A percentile compares a stretch with the other conserved stretches of the same genome.
Conservation (phyloP, 2,888 invertebrate species). For the Conistra vaccinii region DNA sequence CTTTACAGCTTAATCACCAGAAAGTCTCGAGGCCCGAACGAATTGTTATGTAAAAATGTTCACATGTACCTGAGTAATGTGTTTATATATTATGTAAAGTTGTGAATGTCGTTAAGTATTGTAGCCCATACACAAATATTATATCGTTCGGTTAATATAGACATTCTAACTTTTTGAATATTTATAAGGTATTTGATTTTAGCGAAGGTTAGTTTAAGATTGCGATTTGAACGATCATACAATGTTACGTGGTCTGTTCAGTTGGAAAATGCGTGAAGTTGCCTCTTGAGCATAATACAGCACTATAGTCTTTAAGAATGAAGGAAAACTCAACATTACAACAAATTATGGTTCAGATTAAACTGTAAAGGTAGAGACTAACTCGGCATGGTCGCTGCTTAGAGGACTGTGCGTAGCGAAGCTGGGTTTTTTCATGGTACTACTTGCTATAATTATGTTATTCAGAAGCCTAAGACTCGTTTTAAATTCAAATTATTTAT, state of each 20-base stretch:
- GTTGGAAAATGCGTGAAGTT: conserved; percentile 50
- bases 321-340: conserved; percentile 39
- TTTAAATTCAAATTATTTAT: conserved; percentile 90
- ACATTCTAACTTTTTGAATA: conserved; percentile 68
- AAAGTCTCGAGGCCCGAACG: conserved; percentile 51
- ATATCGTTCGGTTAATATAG: conserved; percentile 66
- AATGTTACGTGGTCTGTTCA: conserved; percentile 52
- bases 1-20: conserved; percentile 56
- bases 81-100: conserved; percentile 70
- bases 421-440: conserved; percentile 70
- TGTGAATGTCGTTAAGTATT: conserved; percentile 67
- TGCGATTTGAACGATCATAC: conserved; percentile 53
- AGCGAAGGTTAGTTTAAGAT: conserved; percentile 62
- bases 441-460: conserved; percentile 76
- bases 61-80: conserved; percentile 70
- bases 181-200: conserved; percentile 68
- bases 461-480: conserved; percentile 89
- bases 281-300: conserved; percentile 60
- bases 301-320: conserved; percentile 51
- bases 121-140: conserved; percentile 65
- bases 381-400: conserved; percentile 59
- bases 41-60: conserved; percentile 68
- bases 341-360: conserved; percentile 32
- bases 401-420: conserved; percentile 64
- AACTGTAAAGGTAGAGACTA: conserved; percentile 54